Evolutionary conservation across 2,797 vertebrate genomes (phyloP).

Genomic region (Cryptoblepharus egeriae): DNA sequence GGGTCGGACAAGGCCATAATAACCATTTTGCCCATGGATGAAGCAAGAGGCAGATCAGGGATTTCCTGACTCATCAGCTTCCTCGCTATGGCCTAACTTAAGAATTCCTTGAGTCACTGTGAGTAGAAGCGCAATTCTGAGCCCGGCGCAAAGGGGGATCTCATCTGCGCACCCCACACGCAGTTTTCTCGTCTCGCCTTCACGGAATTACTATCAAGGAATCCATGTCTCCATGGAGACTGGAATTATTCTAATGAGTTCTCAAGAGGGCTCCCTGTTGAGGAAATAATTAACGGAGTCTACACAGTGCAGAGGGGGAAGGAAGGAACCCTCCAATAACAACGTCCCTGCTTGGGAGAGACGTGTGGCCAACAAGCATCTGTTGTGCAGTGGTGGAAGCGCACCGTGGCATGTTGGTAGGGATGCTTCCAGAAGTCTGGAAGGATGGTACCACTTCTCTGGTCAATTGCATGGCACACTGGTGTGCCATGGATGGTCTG

Average conservation of each 20-base stretch:
- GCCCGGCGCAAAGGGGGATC: fast-evolving
- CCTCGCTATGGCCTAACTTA: background rate
- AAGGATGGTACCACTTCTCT: too few relatives aligned
- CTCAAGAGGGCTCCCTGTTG: slow-evolving; percentile 66
- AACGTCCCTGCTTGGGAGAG: background rate
- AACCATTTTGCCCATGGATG: too few relatives aligned
- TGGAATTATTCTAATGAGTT: slow-evolving; percentile 59
- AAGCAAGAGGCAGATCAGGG: background rate
- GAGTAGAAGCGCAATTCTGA: slow-evolving; percentile 27
- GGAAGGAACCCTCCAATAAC: background rate
- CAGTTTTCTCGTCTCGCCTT: too few relatives aligned
- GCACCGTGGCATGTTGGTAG: too few relatives aligned
- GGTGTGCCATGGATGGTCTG: too few relatives aligned
- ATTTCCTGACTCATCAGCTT: background rate
- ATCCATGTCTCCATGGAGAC: slow-evolving; percentile 57
- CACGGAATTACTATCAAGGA: too few relatives aligned
- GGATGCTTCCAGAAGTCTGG: too few relatives aligned
- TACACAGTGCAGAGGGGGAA: slow-evolving; percentile 48
- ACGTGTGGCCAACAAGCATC: too few relatives aligned
- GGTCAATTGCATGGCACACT: too few relatives aligned
- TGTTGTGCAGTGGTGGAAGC: too few relatives aligned
- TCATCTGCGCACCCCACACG: background rate
- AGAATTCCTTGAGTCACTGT: slow-evolving; percentile 59
- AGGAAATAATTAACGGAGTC: slow-evolving; percentile 51
- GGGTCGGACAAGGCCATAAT: too few relatives aligned